These are phyloP conservation scores for Tachyglossus aculeatus DNA, from an alignment of 2,797 vertebrate genomes.

Conservation along the genomic window DNA sequence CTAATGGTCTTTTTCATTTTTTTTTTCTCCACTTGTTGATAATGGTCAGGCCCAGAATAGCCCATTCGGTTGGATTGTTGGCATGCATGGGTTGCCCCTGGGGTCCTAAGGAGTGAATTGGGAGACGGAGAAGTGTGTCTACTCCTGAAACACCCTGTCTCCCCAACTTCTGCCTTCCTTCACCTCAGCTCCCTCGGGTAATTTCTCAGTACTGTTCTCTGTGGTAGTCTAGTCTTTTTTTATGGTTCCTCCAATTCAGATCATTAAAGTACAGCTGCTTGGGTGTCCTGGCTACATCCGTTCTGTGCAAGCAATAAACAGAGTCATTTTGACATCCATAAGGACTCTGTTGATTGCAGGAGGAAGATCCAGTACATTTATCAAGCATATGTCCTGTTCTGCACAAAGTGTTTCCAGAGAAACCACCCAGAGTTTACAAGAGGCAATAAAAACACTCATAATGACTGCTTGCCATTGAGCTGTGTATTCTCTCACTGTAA, in stretches of 20 bases:
- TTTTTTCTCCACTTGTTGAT: too few relatives aligned
- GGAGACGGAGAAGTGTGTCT: too few relatives aligned
- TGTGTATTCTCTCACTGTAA: neutral
- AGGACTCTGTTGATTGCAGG: conserved; percentile 23
- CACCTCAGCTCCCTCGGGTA: conserved; percentile 1
- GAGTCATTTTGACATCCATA: conserved; percentile 32
- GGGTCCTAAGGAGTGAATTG: too few relatives aligned
- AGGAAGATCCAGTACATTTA: conserved; percentile 24
- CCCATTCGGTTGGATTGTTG: too few relatives aligned
- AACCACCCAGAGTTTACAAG: neutral
- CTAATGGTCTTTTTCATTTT: too few relatives aligned
- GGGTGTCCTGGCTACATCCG: too few relatives aligned
- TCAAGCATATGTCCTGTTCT: neutral
- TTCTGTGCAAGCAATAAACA: conserved; percentile 17
- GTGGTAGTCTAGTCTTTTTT: conserved; percentile 30
- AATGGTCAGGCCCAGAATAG: too few relatives aligned
- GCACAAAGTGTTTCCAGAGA: conserved; percentile 23
- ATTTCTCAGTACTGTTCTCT: conserved; percentile 38
- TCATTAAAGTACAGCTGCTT: too few relatives aligned
- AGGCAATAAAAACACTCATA: neutral
- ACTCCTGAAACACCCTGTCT: too few relatives aligned
- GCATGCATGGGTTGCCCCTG: too few relatives aligned
- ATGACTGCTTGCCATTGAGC: neutral
- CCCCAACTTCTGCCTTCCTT: too few relatives aligned
- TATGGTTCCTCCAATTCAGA: too few relatives aligned